These are phyloP conservation scores for Drosophila macrospina DNA, from an alignment of 2,888 invertebrate species.

Conservation along the genomic window DNA sequence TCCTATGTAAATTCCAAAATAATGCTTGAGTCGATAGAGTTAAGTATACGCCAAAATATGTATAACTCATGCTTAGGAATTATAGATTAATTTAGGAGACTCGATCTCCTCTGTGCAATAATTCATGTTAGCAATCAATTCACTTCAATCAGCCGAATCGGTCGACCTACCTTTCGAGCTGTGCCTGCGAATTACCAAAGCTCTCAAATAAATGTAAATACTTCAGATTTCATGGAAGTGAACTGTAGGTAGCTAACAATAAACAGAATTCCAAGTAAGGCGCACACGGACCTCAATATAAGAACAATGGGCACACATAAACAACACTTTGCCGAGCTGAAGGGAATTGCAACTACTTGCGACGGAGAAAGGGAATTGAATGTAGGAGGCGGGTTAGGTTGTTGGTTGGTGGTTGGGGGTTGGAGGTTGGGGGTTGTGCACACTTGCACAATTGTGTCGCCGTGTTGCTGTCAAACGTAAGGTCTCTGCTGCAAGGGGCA, in stretches of 20 bases:
- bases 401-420: not conserved
- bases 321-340: slow-evolving; percentile 21
- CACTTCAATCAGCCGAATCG: slow-evolving; percentile 46
- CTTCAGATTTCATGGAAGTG: slow-evolving; percentile 72
- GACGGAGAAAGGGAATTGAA: not conserved
- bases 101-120: slow-evolving; percentile 18
- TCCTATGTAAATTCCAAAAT: too few relatives aligned
- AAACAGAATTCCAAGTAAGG: slow-evolving; percentile 64
- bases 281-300: slow-evolving; percentile 36
- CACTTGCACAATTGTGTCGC: slow-evolving; percentile 64
- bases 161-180: slow-evolving; percentile 12
- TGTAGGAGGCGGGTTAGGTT: not conserved
- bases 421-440: not conserved
- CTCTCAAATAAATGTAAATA: slow-evolving; percentile 70
- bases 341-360: slow-evolving; percentile 6
- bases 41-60: too few relatives aligned
- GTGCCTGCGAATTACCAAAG: slow-evolving; percentile 6
- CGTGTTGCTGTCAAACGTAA: slow-evolving; percentile 56
- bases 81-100: not conserved
- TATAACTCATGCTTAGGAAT: slow-evolving; percentile 8
- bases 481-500: slow-evolving; percentile 47
- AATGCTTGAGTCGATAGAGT: too few relatives aligned
- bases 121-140: slow-evolving; percentile 63
- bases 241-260: slow-evolving; percentile 60
- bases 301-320: slow-evolving; percentile 66